Base-by-base conservation (phyloP, 1,140 invertebrate species). In the Lordiphosa mommai region DNA sequence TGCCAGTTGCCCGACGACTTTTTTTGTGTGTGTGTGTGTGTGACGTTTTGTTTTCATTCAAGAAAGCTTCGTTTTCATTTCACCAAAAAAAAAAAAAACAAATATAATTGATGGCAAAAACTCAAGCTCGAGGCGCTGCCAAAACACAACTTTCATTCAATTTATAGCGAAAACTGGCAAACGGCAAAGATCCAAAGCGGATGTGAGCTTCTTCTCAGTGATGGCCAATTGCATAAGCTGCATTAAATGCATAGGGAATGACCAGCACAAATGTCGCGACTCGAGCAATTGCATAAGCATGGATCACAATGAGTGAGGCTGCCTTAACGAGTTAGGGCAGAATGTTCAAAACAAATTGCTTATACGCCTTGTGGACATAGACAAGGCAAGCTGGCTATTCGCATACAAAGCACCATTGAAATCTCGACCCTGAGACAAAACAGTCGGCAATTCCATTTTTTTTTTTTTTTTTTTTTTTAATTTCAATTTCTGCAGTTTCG, bases 111-210 rank as follows among this genome's bases (percentile, higher is more conserved):
- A 68, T 59, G 37, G 56, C 56, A 36, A 61, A 34, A 33, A 68
- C 12, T 29, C 30, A 40, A 40, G 40, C 34, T 14, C 33, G 48
- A 32, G 53, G 51, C 47, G 61, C 52, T 59, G 61, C 56, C 49
- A 48, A 48, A 67, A 74, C 60, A 40, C 44, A 70, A 84, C 79
- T 84, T 77, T 84, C 77, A 72, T 82, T 80, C 72, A 71, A 63
- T 66, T 80, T 69, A 61, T 14, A 58, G 56, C 32, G 29, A 47
- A 7, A 52, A 30, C 27, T 46, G 44, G 38, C 40, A 38, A 14
- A 38, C 8, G 13, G 36, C 7, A 43, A 27, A 27, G 60, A 37
- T 60, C 36, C 47, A n/a, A 57, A 34, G 32, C 61, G 63, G 51
- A 66, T 66, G 61, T 67, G 52, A 12, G 14, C 29, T 5, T 6